phyloP scores from a whole-genome alignment of 2,888 invertebrate genomes.

The Platycnemis pennipes region DNA sequence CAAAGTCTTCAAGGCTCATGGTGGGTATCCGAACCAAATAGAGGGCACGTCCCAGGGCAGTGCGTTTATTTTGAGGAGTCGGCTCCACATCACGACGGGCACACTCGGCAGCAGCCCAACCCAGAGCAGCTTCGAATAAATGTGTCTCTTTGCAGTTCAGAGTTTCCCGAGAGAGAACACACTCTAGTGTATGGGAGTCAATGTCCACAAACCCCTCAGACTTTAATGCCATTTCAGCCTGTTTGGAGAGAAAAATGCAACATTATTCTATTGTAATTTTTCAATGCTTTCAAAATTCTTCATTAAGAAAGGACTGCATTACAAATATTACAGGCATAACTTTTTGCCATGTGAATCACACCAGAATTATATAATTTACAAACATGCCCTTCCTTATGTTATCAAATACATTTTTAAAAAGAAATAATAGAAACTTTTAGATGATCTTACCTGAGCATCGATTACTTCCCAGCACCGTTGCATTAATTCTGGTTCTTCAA shows the following conservation, averaged over 20 bases:
- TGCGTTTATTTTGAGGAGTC: slow-evolving; percentile 89
- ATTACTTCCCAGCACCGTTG: slow-evolving; percentile 98
- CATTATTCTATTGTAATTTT: background rate
- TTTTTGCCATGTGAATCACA: too few relatives aligned
- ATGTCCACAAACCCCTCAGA: slow-evolving; percentile 98
- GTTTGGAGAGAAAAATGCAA: slow-evolving; percentile 75
- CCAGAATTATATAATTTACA: too few relatives aligned
- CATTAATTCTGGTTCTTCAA: slow-evolving; percentile 98
- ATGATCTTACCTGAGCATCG: slow-evolving; percentile 92
- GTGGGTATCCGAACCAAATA: slow-evolving; percentile 95
- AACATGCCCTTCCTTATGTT: too few relatives aligned
- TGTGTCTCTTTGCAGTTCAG: slow-evolving; percentile 96
- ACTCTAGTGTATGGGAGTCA: slow-evolving; percentile 94
- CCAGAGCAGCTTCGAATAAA: slow-evolving; percentile 93
- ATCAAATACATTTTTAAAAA: too few relatives aligned
- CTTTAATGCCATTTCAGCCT: slow-evolving; percentile 97
- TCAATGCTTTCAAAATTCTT: background rate
- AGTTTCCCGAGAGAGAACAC: slow-evolving; percentile 94
- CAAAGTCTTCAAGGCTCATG: slow-evolving; percentile 96
- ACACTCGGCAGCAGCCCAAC: slow-evolving; percentile 97
- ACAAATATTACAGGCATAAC: too few relatives aligned
- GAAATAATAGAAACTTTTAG: background rate
- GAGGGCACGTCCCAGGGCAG: slow-evolving; percentile 88
- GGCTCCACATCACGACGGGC: slow-evolving; percentile 90
- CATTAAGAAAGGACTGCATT: background rate